These are phyloP conservation scores for Amphipoea oculea DNA, from an alignment of 2,888 invertebrate genomes.

Conservation along the genomic window DNA sequence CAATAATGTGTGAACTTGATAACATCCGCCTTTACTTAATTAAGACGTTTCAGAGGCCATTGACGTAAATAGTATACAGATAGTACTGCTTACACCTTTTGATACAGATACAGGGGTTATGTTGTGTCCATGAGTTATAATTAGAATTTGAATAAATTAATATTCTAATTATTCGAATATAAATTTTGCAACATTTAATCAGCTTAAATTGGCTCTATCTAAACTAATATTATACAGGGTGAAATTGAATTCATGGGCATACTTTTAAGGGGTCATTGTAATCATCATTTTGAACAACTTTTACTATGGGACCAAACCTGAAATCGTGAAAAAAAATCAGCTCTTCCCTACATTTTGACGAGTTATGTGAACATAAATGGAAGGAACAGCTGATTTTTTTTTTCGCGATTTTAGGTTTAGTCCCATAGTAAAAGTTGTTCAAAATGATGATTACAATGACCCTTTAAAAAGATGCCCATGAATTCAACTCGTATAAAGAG, in stretches of 20 bases:
- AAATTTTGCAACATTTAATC: background rate
- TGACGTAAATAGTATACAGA: slow-evolving; percentile 72
- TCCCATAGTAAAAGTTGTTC: no score
- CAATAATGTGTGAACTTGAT: slow-evolving; percentile 52
- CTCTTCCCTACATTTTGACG: no score
- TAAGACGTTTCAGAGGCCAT: slow-evolving; percentile 70
- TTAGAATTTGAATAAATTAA: slow-evolving; percentile 23
- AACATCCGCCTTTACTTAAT: slow-evolving; percentile 65
- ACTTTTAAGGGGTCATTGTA: no score
- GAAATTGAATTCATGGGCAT: no score
- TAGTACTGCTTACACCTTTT: slow-evolving; percentile 33
- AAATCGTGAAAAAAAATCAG: no score
- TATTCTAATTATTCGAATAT: background rate
- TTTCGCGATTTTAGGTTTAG: no score
- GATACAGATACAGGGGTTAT: slow-evolving; percentile 48
- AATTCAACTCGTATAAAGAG: background rate
- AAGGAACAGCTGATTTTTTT: no score
- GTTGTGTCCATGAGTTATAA: slow-evolving; percentile 37
- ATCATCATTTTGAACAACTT: no score
- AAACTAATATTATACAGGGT: background rate
- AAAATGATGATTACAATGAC: no score
- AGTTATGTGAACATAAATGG: no score
- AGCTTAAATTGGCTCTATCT: background rate
- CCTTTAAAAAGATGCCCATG: no score
- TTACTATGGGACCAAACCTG: no score